Evolutionary conservation across 2,888 invertebrate genomes (phyloP).

Genomic region (Luperina testacea): DNA sequence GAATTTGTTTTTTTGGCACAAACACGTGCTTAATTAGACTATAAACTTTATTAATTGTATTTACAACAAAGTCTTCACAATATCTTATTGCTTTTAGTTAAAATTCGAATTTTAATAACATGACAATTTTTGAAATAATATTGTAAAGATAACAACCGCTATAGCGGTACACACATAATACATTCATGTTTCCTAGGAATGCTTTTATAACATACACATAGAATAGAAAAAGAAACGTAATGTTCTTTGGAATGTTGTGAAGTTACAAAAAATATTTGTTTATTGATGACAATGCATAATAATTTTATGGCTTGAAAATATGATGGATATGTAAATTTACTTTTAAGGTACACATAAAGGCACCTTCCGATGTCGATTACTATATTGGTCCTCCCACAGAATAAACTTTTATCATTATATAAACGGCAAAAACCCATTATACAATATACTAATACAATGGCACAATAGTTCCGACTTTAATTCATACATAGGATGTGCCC

Average conservation of each 20-base stretch:
- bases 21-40: slow-evolving; percentile 80
- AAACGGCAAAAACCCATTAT: slow-evolving; percentile 68
- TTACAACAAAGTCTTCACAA: slow-evolving; percentile 83
- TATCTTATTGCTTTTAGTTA: slow-evolving; percentile 84
- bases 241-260: slow-evolving; percentile 89
- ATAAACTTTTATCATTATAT: slow-evolving; percentile 74
- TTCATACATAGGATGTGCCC: slow-evolving; percentile 71
- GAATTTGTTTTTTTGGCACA: slow-evolving; percentile 66
- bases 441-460: slow-evolving; percentile 71
- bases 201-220: slow-evolving; percentile 77
- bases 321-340: slow-evolving; percentile 74
- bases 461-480: slow-evolving; percentile 70
- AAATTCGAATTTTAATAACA: slow-evolving; percentile 68
- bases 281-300: slow-evolving; percentile 59
- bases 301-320: slow-evolving; percentile 55
- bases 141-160: slow-evolving; percentile 66
- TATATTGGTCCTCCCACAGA: slow-evolving; percentile 83
- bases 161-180: slow-evolving; percentile 81
- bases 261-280: slow-evolving; percentile 72
- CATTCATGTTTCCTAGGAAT: slow-evolving; percentile 80
- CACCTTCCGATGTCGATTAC: slow-evolving; percentile 78
- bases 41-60: slow-evolving; percentile 75
- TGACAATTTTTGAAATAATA: slow-evolving; percentile 64
- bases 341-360: slow-evolving; percentile 82
- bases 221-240: slow-evolving; percentile 77